Conservation (phyloP, 2,113 vertebrate genomes). For the Plectropomus leopardus region DNA sequence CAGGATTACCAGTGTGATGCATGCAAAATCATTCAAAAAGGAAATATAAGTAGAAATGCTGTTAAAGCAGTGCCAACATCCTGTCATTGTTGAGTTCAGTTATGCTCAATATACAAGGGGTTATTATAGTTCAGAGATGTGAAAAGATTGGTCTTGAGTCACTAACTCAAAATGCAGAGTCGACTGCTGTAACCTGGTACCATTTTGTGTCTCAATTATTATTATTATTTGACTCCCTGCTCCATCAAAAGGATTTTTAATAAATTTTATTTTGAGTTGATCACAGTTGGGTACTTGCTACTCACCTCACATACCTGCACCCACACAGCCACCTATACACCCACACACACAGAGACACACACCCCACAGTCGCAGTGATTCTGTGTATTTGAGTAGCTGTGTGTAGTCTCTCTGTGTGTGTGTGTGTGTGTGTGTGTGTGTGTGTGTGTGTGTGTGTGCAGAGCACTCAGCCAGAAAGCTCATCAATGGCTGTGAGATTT, state of each 20-base stretch:
- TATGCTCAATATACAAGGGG: too few species aligned
- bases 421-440: too few species aligned
- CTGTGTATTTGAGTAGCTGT: slow-evolving; percentile 26
- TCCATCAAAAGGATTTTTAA: slow-evolving; percentile 1
- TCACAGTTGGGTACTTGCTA: slow-evolving; percentile 41
- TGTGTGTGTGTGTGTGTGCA: slow-evolving; percentile 27
- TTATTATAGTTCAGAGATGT: background rate
- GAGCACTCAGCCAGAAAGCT: slow-evolving; percentile 64
- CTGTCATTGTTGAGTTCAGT: background rate
- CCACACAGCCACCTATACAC: slow-evolving; percentile 49
- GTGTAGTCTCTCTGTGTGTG: slow-evolving; percentile 16
- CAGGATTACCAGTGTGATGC: too few species aligned
- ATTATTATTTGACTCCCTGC: background rate
- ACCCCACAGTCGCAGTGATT: slow-evolving; percentile 22
- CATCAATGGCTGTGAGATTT: slow-evolving; percentile 75
- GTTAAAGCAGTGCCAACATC: background rate
- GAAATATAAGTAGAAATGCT: too few species aligned
- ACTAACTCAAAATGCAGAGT: slow-evolving; percentile 6
- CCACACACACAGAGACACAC: slow-evolving; percentile 8
- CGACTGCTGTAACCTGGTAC: background rate
- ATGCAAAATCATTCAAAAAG: too few species aligned
- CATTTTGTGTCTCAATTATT: background rate
- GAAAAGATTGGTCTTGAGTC: background rate
- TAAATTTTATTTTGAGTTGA: slow-evolving; percentile 23
- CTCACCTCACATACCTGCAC: slow-evolving; percentile 55